Conservation (phyloP, 2,113 vertebrate genomes). For the Paramormyrops kingsleyae region DNA sequence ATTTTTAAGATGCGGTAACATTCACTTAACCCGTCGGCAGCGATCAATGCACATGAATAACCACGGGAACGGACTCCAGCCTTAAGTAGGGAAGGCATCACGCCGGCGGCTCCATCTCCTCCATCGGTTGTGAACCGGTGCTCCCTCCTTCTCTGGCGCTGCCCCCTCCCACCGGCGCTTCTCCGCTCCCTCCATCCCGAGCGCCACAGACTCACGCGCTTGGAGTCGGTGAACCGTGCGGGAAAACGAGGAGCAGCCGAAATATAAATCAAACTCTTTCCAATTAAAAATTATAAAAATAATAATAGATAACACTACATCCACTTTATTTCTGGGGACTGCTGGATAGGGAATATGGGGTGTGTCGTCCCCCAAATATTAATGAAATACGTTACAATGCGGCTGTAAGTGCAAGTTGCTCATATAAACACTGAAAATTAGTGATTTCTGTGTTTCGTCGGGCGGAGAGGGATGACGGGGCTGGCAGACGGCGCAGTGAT, state of each 20-base stretch:
- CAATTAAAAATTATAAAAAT: neutral
- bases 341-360: neutral
- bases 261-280: neutral
- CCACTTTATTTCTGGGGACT: neutral
- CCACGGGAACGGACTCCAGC: neutral
- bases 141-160: neutral
- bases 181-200: constrained; percentile 10
- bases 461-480: neutral
- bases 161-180: neutral
- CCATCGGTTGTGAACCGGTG: neutral
- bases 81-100: neutral
- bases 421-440: neutral
- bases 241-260: neutral
- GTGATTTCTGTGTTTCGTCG: neutral
- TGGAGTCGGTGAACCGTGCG: neutral
- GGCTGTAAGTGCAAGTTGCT: neutral
- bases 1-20: neutral
- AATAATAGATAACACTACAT: neutral
- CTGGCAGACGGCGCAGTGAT: constrained; percentile 17
- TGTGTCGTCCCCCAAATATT: neutral
- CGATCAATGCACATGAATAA: neutral
- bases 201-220: neutral
- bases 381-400: neutral
- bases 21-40: neutral
- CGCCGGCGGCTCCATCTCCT: constrained; percentile 12